Base-by-base conservation (phyloP, 2,113 vertebrate species). In the Halichoeres trimaculatus region DNA sequence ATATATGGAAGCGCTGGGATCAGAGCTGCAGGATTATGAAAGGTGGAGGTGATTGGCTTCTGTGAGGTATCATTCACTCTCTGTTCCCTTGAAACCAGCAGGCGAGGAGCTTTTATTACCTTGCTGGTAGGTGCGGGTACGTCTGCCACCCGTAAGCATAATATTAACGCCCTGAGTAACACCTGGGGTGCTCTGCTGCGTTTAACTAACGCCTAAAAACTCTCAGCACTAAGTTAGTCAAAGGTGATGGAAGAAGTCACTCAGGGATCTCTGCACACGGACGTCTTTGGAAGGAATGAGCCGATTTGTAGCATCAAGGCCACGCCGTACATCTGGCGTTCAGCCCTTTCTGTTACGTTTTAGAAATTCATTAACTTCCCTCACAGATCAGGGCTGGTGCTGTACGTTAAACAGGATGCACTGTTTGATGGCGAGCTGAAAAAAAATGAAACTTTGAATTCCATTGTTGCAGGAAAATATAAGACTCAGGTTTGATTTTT, bases 1-100 rank as follows among this genome's bases (percentile, higher is more conserved):
- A 68, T 43, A 54, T 74, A 74, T 70, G 71, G 69, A 69, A 64
- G 76, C 51, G 45, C 26, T 7, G 85, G 73, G 81, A 89, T 65
- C 74, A 13, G 52, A 66, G 67, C 1, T 1, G 48, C 17, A 61
- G 61, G 52, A 60, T 34, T 64, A 85, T 85, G 69, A 80, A 60
- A 80, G 73, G 76, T 51, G 57, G 64, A 70, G 81, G 85, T 85
- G 79, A 76, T 77, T 48, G 43, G 56, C 53, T 85, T 76, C 52
- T 66, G 61, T 63, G 45, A 70, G 70, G 59, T 22, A 55, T 22
- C 60, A 65, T 74, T 55, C 10, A 34, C 41, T 48, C 17, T 72
- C 35, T 65, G 65, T 58, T 82, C 50, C 40, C 53, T 24, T 62
- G 55, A 60, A 84, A 73, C 16, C 52, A 65, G 77, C 70, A n/a